Evolutionary conservation across 2,888 invertebrate species (phyloP), one percentile per base, ranked within the genome.

Genomic region (Drosophila prostipennis): DNA sequence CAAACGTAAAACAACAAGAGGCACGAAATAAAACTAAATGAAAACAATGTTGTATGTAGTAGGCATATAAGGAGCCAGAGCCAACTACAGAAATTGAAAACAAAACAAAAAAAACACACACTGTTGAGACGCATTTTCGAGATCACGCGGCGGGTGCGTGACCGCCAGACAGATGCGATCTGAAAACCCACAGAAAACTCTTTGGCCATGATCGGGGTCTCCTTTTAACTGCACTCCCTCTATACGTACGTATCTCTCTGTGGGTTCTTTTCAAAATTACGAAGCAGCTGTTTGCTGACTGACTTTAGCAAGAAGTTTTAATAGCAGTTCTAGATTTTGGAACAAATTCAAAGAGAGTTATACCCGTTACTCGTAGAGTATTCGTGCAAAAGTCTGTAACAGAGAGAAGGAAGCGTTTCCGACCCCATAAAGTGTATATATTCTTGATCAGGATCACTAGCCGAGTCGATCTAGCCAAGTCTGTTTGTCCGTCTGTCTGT

Each of bases 61-160:
- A 37, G 36, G 36, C 43, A 54, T 34, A 52, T 26, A 42, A 42
- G 40, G 39, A 53, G 32, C n/a, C 53, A 52, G 39, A 53, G 11
- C 54, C 54, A 43, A 55, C 56, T 58, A 59, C 43, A 43, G 13
- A 55, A 55, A 36, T 36, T 36, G 36, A 36, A 11, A 23, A 37
- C 19, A 37, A 43, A 45, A 49, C 26, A 26, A 51, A 37, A 34
- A 51, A 29, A n/a, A n/a, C n/a, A n/a, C n/a, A n/a, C 19, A 23
- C 36, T 19, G 40, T 39, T 34, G 64, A 46, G 34, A 46, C 51
- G 56, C 56, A 68, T 51, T 68, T 68, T 51, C 34, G 68, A 36
- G 51, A 71, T 71, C 65, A 65, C 65, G 65, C 65, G 52, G 52
- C 46, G 45, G 46, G 39, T 65, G 65, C 65, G 65, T 65, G 65